Evolutionary conservation across 2,113 vertebrate species (phyloP), one percentile per base, ranked within the genome.

Genomic region (Zosterops japonicus): DNA sequence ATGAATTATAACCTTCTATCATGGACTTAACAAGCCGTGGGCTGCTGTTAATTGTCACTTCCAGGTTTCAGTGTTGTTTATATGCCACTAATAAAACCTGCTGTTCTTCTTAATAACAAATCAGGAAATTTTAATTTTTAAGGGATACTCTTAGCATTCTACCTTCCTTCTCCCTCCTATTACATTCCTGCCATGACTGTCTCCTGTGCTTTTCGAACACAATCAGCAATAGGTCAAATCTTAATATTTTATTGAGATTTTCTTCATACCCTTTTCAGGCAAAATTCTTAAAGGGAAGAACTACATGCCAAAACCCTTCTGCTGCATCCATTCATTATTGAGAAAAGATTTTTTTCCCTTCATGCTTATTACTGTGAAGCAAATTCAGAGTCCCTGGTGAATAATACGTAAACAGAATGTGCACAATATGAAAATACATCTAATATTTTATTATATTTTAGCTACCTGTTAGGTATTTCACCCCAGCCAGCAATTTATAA

Each of bases 1-100:
- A 64, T 53, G 95, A 96, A 90, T 95, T 91, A 78, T 52, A 90
- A 86, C 71, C 83, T 88, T 95, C 87, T 87, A 83, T 95, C 44
- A 53, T 6, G 53, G 77, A 89, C 63, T 94, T 85, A 86, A 85
- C 79, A 93, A 96, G 82, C 36, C 0, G 17, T 83, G 80, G 84
- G 59, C 49, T 71, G 82, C 74, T 78, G 29, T n/a, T 95, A 70
- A 82, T 47, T 68, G 63, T 52, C 70, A 63, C 78, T 92, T 89
- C 59, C 67, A 87, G 23, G 52, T 75, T 92, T 77, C 33, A 61
- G 6, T 52, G 42, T 56, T 82, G 19, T 92, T 96, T 80, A 70
- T 64, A 47, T 77, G 53, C 23, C 89, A 89, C n/a, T 65, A 81
- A 86, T 83, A 36, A 81, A 93, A 65, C 35, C 47, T 86, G 47